A percentile compares a stretch with the other conserved stretches of the same genome.
Evolutionary conservation across 2,113 vertebrate genomes (phyloP).

Genomic region (Sander lucioperca): DNA sequence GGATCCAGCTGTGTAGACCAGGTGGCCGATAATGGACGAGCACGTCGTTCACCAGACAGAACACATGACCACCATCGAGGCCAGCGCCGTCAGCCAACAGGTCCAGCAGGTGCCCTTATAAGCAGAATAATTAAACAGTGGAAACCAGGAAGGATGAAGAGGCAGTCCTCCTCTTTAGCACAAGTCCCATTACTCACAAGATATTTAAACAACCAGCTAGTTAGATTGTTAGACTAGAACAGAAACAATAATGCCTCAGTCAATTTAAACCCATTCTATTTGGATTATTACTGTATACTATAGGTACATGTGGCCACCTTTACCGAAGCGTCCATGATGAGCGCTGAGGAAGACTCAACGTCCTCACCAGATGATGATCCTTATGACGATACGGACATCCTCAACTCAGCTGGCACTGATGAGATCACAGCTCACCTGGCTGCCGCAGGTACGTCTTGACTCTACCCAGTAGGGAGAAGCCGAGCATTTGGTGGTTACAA

Average conservation of each 20-base stretch:
- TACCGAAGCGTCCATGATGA: slow-evolving; percentile 95
- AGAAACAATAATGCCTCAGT: not conserved
- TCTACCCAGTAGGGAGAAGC: not conserved
- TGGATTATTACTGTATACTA: not conserved
- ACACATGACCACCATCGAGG: slow-evolving; percentile 98
- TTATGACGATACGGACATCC: slow-evolving; percentile 97
- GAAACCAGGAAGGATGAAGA: not conserved
- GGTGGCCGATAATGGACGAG: slow-evolving; percentile 91
- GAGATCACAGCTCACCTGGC: slow-evolving; percentile 97
- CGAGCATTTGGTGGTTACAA: not conserved
- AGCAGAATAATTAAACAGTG: not conserved
- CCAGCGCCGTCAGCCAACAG: slow-evolving; percentile 94
- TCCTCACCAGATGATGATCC: slow-evolving; percentile 96
- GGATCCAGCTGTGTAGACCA: slow-evolving; percentile 58
- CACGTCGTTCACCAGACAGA: slow-evolving; percentile 91
- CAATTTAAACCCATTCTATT: not conserved
- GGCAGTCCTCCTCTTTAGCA: not conserved
- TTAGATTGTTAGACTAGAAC: not conserved
- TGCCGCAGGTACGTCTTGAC: slow-evolving; percentile 88
- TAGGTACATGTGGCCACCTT: slow-evolving; percentile 96
- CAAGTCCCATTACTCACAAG: not conserved
- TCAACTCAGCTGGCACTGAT: slow-evolving; percentile 95
- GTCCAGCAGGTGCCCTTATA: slow-evolving; percentile 88
- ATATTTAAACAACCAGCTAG: not conserved
- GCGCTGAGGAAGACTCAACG: slow-evolving; percentile 95